A percentile compares a stretch with the other conserved stretches of the same genome.
Evolutionary conservation across 2,888 invertebrate species (phyloP).

Genomic region (Sceliomorpha sp.): DNA sequence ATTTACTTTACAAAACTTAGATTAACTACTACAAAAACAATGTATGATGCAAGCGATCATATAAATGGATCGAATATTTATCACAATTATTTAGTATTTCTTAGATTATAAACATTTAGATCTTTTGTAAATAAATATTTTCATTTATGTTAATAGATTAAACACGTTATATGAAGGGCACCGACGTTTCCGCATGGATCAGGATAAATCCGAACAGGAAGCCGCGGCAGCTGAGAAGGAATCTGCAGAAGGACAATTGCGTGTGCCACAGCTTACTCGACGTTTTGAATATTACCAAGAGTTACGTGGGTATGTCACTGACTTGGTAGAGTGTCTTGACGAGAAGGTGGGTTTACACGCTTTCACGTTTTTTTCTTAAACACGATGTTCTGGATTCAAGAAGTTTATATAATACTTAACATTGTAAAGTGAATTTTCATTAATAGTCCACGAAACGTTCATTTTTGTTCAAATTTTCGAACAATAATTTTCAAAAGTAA

Average conservation of each 20-base stretch:
- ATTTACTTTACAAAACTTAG: neutral
- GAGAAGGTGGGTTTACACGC: conserved; percentile 90
- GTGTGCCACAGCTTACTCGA: conserved; percentile 86
- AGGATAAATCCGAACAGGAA: conserved; percentile 81
- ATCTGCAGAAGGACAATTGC: conserved; percentile 82
- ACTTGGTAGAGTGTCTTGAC: conserved; percentile 98
- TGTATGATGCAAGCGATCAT: too few species aligned
- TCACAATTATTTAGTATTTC: too few species aligned
- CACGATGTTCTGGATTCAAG: conserved; percentile 24
- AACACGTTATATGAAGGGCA: conserved; percentile 83
- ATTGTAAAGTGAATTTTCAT: too few species aligned
- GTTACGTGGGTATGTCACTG: conserved; percentile 95
- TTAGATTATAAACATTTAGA: too few species aligned
- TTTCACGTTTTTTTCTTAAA: conserved; percentile 64
- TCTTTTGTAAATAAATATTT: neutral
- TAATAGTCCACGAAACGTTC: too few species aligned
- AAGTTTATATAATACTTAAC: conserved; percentile 26
- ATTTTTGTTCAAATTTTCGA: too few species aligned
- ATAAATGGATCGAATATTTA: too few species aligned
- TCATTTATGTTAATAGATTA: conserved; percentile 81
- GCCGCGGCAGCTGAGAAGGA: conserved; percentile 78
- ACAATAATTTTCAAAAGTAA: too few species aligned
- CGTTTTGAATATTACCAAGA: conserved; percentile 97
- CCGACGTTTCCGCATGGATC: conserved; percentile 82
- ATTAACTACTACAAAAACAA: too few species aligned